Conservation (phyloP, 2,888 invertebrate genomes). For the Lucinisca nassula region DNA sequence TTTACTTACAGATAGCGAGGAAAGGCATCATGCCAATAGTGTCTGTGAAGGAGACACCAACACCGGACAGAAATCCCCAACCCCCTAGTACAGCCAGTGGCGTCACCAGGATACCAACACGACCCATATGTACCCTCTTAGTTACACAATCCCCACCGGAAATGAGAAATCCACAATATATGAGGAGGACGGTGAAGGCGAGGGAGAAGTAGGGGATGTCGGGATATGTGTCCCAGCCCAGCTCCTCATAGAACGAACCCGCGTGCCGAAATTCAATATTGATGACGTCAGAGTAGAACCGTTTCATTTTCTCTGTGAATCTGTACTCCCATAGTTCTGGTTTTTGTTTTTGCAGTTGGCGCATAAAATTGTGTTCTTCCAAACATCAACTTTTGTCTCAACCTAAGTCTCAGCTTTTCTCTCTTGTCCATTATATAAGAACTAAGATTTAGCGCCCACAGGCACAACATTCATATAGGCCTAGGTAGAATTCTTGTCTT, state of each 20-base stretch:
- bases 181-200: slow-evolving; percentile 57
- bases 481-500: too few relatives aligned
- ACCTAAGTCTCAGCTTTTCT: too few relatives aligned
- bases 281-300: slow-evolving; percentile 10
- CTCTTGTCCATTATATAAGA: too few relatives aligned
- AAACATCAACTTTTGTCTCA: too few relatives aligned
- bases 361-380: too few relatives aligned
- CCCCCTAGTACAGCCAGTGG: slow-evolving; percentile 51
- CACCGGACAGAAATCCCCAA: slow-evolving; percentile 53
- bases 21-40: slow-evolving; percentile 51
- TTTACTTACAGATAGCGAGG: slow-evolving; percentile 57
- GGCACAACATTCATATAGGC: too few relatives aligned
- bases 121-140: slow-evolving; percentile 50
- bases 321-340: slow-evolving; percentile 56
- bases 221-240: slow-evolving; percentile 52
- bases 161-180: slow-evolving; percentile 51
- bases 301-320: slow-evolving; percentile 47
- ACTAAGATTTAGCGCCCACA: too few relatives aligned
- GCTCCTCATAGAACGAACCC: slow-evolving; percentile 48
- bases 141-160: slow-evolving; percentile 56
- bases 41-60: slow-evolving; percentile 53
- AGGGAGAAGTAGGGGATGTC: slow-evolving; percentile 57
- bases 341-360: too few relatives aligned
- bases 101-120: slow-evolving; percentile 40
- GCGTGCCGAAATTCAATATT: slow-evolving; percentile 43